A percentile compares a stretch with the other conserved stretches of the same genome.
These are phyloP conservation scores for Ichneumoninae sp. DNA, from an alignment of 2,888 invertebrate genomes.

Conservation along the genomic window DNA sequence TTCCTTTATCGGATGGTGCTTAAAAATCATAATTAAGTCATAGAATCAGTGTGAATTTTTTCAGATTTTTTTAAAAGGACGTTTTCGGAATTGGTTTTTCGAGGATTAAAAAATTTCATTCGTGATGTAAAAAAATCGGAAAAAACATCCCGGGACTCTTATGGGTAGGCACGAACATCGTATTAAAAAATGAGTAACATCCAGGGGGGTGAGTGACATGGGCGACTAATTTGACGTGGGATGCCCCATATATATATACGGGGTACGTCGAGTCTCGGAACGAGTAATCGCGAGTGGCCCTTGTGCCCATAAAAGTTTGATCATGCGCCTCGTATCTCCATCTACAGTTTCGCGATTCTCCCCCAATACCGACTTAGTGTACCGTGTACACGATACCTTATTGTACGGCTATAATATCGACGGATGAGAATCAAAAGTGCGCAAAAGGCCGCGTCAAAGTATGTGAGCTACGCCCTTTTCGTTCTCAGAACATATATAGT, in stretches of 20 bases:
- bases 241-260: no score
- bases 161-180: no score
- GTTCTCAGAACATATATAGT: neutral
- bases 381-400: slow-evolving; percentile 8
- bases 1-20: no score
- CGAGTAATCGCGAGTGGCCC: slow-evolving; percentile 44
- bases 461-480: neutral
- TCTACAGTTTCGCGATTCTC: slow-evolving; percentile 55
- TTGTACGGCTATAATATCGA: slow-evolving; percentile 18
- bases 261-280: slow-evolving; percentile 14
- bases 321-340: slow-evolving; percentile 60
- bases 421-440: neutral
- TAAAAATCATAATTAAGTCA: neutral
- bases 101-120: no score
- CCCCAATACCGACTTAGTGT: neutral
- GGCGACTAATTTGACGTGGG: no score
- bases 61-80: no score
- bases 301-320: slow-evolving; percentile 65
- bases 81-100: no score
- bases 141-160: no score
- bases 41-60: neutral
- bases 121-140: no score
- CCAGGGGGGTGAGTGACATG: no score
- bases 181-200: no score
- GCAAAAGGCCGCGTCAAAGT: neutral